Percentiles rank a stretch among this genome's conserved stretches.
Conservation (phyloP, 2,113 vertebrate genomes). For the Tachycineta bicolor region DNA sequence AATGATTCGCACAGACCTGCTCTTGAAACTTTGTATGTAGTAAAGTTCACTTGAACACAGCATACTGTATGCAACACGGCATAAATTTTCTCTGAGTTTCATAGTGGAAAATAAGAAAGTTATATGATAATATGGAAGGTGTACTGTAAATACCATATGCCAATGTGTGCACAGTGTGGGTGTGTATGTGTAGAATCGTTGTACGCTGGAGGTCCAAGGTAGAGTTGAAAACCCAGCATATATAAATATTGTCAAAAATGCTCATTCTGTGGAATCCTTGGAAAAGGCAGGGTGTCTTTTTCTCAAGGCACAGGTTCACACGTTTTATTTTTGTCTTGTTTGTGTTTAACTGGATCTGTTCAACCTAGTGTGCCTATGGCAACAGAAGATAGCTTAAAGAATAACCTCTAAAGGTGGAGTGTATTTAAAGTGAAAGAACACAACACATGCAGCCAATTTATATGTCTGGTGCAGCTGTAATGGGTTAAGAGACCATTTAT, state of each 20-base stretch:
- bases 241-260: conserved; percentile 32
- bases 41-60: conserved; percentile 57
- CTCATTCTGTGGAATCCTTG: conserved; percentile 19
- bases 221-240: background rate
- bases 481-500: conserved; percentile 67
- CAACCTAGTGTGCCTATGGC: conserved; percentile 17
- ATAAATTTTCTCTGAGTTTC: conserved; percentile 53
- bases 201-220: conserved; percentile 59
- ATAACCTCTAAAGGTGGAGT: conserved; percentile 45
- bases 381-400: conserved; percentile 35
- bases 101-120: conserved; percentile 55
- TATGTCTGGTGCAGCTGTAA: conserved; percentile 3
- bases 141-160: conserved; percentile 69
- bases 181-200: conserved; percentile 62
- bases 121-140: conserved; percentile 64
- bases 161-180: conserved; percentile 59
- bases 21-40: conserved; percentile 71
- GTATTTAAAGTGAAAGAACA: background rate
- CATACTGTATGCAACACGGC: conserved; percentile 41
- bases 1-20: conserved; percentile 78
- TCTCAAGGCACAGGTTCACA: conserved; percentile 19
- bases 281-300: conserved; percentile 7
- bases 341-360: conserved; percentile 51
- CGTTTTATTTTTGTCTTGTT: conserved; percentile 50
- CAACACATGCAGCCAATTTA: background rate